Conservation (phyloP, 1,140 invertebrate species). For the Solen grandis region DNA sequence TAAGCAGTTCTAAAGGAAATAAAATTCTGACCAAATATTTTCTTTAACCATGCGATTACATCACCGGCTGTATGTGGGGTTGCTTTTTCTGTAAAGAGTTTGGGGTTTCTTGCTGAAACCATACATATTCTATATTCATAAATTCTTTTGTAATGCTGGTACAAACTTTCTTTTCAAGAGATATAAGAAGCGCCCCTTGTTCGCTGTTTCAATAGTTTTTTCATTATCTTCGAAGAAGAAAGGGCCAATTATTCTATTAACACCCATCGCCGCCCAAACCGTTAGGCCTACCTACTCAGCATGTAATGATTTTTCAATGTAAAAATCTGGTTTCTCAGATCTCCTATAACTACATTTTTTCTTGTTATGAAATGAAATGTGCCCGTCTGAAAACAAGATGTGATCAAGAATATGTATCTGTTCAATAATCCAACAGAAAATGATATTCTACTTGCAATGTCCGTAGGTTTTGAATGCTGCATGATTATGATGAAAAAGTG, state of each 20-base stretch:
- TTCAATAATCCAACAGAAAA: background rate
- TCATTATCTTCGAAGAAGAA: background rate
- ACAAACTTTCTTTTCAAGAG: constrained; percentile 1
- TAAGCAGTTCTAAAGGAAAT: background rate
- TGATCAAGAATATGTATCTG: background rate
- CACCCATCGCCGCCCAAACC: background rate
- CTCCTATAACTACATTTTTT: constrained; percentile 4
- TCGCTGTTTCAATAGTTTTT: background rate
- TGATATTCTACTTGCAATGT: background rate
- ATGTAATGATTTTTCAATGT: background rate
- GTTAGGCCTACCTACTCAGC: background rate
- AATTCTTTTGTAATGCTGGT: constrained; percentile 11
- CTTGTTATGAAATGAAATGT: constrained; percentile 2
- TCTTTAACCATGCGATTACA: constrained; percentile 1
- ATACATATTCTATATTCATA: constrained; percentile 8
- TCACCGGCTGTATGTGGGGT: constrained; percentile 6
- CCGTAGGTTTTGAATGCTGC: constrained; percentile 7
- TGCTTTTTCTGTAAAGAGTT: too few species aligned
- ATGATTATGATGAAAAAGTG: constrained; percentile 7
- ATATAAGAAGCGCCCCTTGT: constrained; percentile 3
- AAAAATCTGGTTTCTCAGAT: too few species aligned
- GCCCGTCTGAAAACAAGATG: background rate
- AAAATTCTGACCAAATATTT: constrained; percentile 11
- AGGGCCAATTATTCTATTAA: constrained; percentile 1
- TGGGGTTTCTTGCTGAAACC: constrained; percentile 4